Evolutionary conservation across 2,888 invertebrate species (phyloP), one percentile per base, ranked within the genome.

Genomic region (Amiota communis): DNA sequence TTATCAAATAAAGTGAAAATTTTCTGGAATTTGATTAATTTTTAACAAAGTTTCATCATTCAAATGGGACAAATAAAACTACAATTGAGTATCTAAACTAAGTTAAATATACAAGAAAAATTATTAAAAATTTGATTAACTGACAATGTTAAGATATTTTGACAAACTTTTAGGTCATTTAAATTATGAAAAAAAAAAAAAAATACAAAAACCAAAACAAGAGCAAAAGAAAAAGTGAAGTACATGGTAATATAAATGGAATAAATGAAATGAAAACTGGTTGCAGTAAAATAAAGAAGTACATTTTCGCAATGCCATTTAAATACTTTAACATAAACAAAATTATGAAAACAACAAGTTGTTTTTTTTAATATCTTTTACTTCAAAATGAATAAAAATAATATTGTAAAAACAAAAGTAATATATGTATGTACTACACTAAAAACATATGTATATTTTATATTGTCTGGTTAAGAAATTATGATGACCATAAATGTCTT

Each of bases 211-310:
- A 20, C 59, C 4, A 11, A 82, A 83, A 84, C 79, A 79, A 81
- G 74, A 82, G 74, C 75, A 83, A 84, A 82, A 83, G 81, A 82
- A 83, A 85, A 83, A 85, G 84, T 81, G 82, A 83, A 78, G 75
- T 85, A 77, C 73, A 75, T 56, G 76, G 76, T 76, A 76, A 77
- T 79, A 74, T 69, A 64, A 67, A 59, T 64, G 59, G 20, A 72
- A 65, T 53, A 65, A 70, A 48, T 17, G 17, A 64, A 23, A 36
- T 48, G 63, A 12, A 23, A 63, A 71, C 20, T 63, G 57, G 59
- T 59, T 15, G 11, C 59, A 59, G 23, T 20, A 59, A 15, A 20
- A 53, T 15, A 53, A 36, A 68, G 48, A 47, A 67, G 51, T 63
- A 36, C 36, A 36, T 36, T 36, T 36, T 36, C 23, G 63, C 63